Evolutionary conservation across 2,113 vertebrate genomes (phyloP).

Genomic region (Cacatua alba): DNA sequence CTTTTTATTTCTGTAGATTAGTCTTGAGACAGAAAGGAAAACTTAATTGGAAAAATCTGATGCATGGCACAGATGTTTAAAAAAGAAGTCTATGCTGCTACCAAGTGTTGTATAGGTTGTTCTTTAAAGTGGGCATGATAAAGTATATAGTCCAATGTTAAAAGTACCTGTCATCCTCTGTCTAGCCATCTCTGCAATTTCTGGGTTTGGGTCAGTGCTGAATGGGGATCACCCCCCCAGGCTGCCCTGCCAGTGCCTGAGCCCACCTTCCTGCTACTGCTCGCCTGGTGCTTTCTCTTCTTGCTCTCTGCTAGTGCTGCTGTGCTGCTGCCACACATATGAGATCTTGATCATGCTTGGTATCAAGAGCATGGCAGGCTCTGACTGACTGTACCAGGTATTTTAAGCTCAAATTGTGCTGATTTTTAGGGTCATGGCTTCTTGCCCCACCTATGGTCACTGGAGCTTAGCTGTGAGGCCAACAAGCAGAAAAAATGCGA

Average conservation of each 20-base stretch:
- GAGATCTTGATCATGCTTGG: neutral
- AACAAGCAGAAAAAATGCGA: neutral
- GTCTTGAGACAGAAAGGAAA: neutral
- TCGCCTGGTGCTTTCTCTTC: neutral
- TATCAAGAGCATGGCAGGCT: neutral
- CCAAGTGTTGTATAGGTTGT: neutral
- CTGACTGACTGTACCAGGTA: neutral
- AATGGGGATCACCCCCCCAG: fast-evolving
- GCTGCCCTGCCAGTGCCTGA: fast-evolving
- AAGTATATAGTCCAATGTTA: neutral
- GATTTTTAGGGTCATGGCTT: neutral
- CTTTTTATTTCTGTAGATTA: neutral
- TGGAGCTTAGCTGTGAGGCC: neutral
- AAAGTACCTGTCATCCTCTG: neutral
- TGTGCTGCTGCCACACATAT: fast-evolving
- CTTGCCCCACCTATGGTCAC: neutral
- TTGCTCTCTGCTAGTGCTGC: fast-evolving
- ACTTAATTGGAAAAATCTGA: neutral
- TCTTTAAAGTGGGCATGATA: neutral
- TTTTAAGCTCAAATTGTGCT: neutral
- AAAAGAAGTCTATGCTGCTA: neutral
- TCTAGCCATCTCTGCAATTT: neutral
- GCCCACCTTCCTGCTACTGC: neutral
- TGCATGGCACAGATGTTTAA: neutral
- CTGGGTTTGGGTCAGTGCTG: neutral